phyloP scores from a whole-genome alignment of 2,113 vertebrate species.

The Apodemus sylvaticus region DNA sequence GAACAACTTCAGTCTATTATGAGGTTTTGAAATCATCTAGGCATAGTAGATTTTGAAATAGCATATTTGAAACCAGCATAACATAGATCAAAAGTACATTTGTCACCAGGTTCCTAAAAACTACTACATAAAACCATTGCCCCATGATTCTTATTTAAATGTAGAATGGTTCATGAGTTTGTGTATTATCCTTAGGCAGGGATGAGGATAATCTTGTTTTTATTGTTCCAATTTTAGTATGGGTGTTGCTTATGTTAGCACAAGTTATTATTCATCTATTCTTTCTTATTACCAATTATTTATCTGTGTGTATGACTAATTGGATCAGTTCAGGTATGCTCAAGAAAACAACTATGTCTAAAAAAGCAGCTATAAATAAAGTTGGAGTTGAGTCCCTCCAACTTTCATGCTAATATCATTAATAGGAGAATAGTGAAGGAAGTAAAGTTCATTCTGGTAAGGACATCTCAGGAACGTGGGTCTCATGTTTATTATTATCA shows the following conservation, averaged over 20 bases:
- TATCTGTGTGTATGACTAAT: no score
- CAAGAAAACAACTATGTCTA: neutral
- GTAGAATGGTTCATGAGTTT: neutral
- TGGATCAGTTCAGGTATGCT: neutral
- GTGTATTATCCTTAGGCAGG: neutral
- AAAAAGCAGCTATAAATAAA: neutral
- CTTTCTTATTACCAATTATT: neutral
- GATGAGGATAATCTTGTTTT: neutral
- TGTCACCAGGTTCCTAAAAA: neutral
- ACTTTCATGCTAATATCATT: neutral
- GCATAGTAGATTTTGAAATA: neutral
- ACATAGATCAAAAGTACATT: neutral
- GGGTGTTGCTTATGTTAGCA: neutral
- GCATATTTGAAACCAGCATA: neutral
- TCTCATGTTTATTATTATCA: neutral
- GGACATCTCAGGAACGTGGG: neutral
- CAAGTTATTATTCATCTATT: neutral
- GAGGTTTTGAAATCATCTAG: neutral
- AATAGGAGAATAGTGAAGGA: neutral
- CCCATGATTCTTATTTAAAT: neutral
- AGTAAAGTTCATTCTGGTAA: neutral
- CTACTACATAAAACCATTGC: no score
- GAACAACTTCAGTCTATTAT: neutral
- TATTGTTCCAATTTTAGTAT: neutral
- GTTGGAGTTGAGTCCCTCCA: neutral